Evolutionary conservation across 1,140 invertebrate species (phyloP).

Genomic region (Euwallacea fornicatus): DNA sequence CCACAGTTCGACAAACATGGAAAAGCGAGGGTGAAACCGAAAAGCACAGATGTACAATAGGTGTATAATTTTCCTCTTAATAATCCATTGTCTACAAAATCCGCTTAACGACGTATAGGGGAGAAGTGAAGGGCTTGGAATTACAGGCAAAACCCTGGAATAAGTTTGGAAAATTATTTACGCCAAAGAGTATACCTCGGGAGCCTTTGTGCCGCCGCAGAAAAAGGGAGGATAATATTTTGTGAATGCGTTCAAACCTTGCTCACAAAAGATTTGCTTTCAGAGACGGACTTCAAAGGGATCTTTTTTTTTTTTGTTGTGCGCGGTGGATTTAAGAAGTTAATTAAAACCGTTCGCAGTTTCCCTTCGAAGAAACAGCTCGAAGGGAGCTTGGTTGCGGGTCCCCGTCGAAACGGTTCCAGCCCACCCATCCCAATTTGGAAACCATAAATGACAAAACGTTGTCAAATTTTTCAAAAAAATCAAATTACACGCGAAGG

Average conservation of each 20-base stretch:
- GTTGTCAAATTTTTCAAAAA: not conserved
- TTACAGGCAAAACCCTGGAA: conserved; percentile 39
- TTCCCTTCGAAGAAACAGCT: not conserved
- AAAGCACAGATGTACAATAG: conserved; percentile 43
- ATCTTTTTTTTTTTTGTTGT: conserved; percentile 19
- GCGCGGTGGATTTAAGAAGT: conserved; percentile 29
- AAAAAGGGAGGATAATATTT: conserved; percentile 36
- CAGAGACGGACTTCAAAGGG: conserved; percentile 27
- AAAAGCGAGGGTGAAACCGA: too few relatives aligned
- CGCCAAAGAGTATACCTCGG: conserved; percentile 37
- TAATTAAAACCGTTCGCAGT: conserved; percentile 30
- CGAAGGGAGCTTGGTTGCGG: too few relatives aligned
- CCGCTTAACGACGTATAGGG: conserved; percentile 44
- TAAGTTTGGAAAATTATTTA: conserved; percentile 45
- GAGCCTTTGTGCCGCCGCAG: conserved; percentile 25
- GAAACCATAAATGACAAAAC: too few relatives aligned
- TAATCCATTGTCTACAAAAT: conserved; percentile 48
- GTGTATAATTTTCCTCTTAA: conserved; percentile 47
- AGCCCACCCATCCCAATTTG: too few relatives aligned
- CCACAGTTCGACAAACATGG: too few relatives aligned
- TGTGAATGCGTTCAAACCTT: conserved; percentile 34
- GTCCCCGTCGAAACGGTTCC: too few relatives aligned
- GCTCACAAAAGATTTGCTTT: conserved; percentile 31
- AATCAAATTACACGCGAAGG: not conserved
- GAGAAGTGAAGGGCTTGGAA: conserved; percentile 37